Base-by-base conservation (phyloP, 2,888 invertebrate genomes). In the Chelonus formosanus region DNA sequence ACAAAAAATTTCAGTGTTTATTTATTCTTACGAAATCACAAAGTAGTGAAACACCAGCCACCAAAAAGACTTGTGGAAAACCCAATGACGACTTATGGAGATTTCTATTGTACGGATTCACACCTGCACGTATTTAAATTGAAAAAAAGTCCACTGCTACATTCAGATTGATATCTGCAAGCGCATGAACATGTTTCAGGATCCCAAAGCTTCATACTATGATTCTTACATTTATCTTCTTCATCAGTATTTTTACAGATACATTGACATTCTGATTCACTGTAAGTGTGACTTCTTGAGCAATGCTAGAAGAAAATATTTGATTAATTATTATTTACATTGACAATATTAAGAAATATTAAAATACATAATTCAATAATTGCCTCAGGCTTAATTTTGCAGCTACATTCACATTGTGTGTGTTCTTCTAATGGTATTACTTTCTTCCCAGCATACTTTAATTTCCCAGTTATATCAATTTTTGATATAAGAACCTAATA, bases 161-260 rank as follows among this genome's bases (percentile, higher is more conserved):
- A 92, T 45, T 86, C 85, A 34, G 83, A 77, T 6, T 80, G 76
- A 40, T 86, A 85, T 45, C 87, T 84, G 73, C 91, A 91, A 58
- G 85, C 82, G 73, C 91, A 92, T 7, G 84, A 78, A 75, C 91
- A 92, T 0, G 82, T 79, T 4, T 86, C 80, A 5, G 87, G 83
- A 76, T 91, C 87, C 91, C 91, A 92, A 31, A 88, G 78, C 80
- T 89, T 90, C 8, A 82, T 84, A 0, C 76, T 79, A 34, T 83
- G 85, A 57, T 86, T 81, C 3, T 76, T 70, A 75, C 91, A 91
- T 77, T 90, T 90, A 5, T 85, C 81, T 67, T 87, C 85, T 44
- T 89, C 90, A 70, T 90, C 90, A 3, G 77, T 75, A 72, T 91
- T 91, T 6, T 80, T 85, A 76, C 91, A 91, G 8, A 80, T 79